phyloP scores from a whole-genome alignment of 2,113 vertebrate species.

The Poecile atricapillus region DNA sequence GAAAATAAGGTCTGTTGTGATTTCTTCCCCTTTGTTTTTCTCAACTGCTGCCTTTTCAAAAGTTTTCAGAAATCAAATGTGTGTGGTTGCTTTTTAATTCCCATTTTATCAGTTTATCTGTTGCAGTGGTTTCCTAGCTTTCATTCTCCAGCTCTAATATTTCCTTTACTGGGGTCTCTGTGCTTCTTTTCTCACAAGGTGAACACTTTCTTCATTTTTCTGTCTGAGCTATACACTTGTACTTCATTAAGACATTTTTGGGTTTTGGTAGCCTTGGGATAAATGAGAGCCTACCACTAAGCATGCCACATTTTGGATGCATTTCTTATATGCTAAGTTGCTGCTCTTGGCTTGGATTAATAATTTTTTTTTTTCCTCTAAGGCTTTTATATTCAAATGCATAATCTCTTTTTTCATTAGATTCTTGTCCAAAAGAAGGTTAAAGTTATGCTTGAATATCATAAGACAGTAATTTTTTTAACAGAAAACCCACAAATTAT shows the following conservation, averaged over 20 bases:
- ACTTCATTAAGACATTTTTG: not conserved
- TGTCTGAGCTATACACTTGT: not conserved
- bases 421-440: not conserved
- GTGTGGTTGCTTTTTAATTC: not conserved
- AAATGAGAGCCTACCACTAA: not conserved
- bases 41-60: not conserved
- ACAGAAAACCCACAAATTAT: conserved; percentile 19
- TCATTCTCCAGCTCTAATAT: not conserved
- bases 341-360: not conserved
- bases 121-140: not conserved
- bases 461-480: not conserved
- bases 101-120: not conserved
- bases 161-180: not conserved
- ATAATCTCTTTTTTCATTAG: not conserved
- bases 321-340: not conserved
- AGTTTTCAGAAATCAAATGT: not conserved
- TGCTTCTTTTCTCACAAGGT: not conserved
- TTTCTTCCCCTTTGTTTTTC: conserved; percentile 8
- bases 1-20: not conserved
- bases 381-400: not conserved
- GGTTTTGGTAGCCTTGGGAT: not conserved
- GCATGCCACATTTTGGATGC: not conserved
- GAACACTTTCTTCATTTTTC: not conserved
- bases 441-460: conserved; percentile 8
- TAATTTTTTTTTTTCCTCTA: not conserved